These are phyloP conservation scores for Conger conger DNA, from an alignment of 2,113 vertebrate genomes.

Conservation along the genomic window DNA sequence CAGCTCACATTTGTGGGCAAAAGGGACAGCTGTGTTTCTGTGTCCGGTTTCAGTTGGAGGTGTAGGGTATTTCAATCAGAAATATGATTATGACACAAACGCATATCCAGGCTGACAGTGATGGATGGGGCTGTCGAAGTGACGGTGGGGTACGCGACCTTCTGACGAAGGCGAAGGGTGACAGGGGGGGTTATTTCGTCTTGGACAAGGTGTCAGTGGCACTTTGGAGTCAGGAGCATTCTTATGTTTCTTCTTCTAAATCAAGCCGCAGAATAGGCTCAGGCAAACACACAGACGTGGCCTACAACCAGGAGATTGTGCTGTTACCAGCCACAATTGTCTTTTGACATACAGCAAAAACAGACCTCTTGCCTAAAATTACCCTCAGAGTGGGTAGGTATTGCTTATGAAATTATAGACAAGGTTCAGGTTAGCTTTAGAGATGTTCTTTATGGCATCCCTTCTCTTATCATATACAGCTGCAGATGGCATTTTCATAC, in stretches of 20 bases:
- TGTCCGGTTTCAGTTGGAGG: conserved; percentile 25
- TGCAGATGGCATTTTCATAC: neutral
- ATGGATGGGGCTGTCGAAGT: conserved; percentile 43
- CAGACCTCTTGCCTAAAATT: neutral
- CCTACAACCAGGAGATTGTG: conserved; percentile 37
- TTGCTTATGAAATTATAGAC: neutral
- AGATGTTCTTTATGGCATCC: neutral
- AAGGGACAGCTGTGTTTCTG: conserved; percentile 47
- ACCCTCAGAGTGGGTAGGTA: neutral
- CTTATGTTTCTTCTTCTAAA: conserved; percentile 49
- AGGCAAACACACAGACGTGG: conserved; percentile 40
- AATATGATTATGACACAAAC: conserved; percentile 45
- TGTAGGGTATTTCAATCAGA: conserved; percentile 46
- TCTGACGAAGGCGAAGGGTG: conserved; percentile 28
- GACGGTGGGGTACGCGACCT: conserved; percentile 44
- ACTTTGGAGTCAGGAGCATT: conserved; percentile 32
- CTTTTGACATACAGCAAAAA: neutral
- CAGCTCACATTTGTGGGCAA: conserved; percentile 20
- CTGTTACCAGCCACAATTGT: conserved; percentile 4
- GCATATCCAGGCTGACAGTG: conserved; percentile 39
- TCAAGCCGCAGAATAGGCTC: conserved; percentile 25
- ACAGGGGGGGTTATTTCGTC: conserved; percentile 49
- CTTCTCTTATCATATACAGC: neutral
- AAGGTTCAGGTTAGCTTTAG: neutral
- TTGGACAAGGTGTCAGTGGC: conserved; percentile 54